Conservation (phyloP, 2,113 vertebrate species). For the Cottus gobio region DNA sequence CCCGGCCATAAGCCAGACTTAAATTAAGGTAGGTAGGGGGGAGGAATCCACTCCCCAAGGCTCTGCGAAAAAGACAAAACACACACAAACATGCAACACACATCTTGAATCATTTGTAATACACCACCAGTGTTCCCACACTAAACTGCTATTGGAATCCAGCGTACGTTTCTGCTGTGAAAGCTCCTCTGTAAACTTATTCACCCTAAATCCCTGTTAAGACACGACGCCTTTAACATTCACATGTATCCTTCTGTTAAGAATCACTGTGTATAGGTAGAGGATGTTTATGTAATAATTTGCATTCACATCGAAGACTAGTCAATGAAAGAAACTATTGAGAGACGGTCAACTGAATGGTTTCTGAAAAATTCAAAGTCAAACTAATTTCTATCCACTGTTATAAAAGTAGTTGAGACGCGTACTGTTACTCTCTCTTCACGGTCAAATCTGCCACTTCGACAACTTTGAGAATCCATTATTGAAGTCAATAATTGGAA, state of each 20-base stretch:
- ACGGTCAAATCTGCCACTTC: background rate
- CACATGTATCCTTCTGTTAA: background rate
- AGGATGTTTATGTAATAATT: background rate
- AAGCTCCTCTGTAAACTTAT: background rate
- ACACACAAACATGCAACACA: conserved; percentile 16
- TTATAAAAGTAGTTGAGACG: background rate
- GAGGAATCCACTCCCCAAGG: conserved; percentile 65
- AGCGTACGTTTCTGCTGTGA: background rate
- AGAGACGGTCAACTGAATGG: background rate
- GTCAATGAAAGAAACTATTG: background rate
- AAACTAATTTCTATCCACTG: background rate
- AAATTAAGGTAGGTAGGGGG: conserved; percentile 35
- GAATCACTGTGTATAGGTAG: background rate
- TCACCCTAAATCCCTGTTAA: background rate
- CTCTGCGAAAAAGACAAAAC: conserved; percentile 43
- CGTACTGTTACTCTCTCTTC: background rate
- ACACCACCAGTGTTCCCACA: conserved; percentile 1
- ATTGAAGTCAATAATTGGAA: background rate
- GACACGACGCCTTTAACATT: background rate
- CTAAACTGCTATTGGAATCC: background rate
- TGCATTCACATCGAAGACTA: background rate
- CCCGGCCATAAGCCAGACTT: conserved; percentile 36
- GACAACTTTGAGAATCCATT: background rate
- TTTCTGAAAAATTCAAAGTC: background rate
- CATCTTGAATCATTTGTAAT: background rate